Evolutionary conservation across 2,888 invertebrate genomes (phyloP).

Genomic region (Parascotia fuliginaria): DNA sequence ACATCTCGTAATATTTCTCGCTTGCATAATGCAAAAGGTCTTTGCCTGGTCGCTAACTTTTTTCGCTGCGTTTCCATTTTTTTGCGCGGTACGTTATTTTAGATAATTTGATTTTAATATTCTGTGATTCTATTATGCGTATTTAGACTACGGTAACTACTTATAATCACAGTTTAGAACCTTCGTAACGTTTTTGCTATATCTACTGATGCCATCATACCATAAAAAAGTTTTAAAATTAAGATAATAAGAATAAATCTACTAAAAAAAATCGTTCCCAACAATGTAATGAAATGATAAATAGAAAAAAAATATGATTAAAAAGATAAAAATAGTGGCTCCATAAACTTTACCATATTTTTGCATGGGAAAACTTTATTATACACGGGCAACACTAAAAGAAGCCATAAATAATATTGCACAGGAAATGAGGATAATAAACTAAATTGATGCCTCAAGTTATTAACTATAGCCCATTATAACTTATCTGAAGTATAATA

Average conservation of each 20-base stretch:
- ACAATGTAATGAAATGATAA: too few relatives aligned
- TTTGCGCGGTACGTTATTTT: slow-evolving; percentile 34
- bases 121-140: too few relatives aligned
- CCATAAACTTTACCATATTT: neutral
- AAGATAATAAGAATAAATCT: too few relatives aligned
- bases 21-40: slow-evolving; percentile 57
- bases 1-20: slow-evolving; percentile 51
- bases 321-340: neutral
- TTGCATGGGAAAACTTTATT: neutral
- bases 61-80: slow-evolving; percentile 41
- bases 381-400: slow-evolving; percentile 7
- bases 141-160: too few relatives aligned
- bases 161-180: too few relatives aligned
- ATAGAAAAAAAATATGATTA: neutral
- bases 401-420: slow-evolving; percentile 23
- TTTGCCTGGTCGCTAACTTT: slow-evolving; percentile 48
- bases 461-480: slow-evolving; percentile 24
- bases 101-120: too few relatives aligned
- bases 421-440: slow-evolving; percentile 34
- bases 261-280: too few relatives aligned
- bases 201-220: too few relatives aligned
- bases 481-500: slow-evolving; percentile 19
- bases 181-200: too few relatives aligned
- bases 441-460: slow-evolving; percentile 21
- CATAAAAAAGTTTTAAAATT: too few relatives aligned